Base-by-base conservation (phyloP, 2,888 invertebrate species). In the Apotomis turbidana region DNA sequence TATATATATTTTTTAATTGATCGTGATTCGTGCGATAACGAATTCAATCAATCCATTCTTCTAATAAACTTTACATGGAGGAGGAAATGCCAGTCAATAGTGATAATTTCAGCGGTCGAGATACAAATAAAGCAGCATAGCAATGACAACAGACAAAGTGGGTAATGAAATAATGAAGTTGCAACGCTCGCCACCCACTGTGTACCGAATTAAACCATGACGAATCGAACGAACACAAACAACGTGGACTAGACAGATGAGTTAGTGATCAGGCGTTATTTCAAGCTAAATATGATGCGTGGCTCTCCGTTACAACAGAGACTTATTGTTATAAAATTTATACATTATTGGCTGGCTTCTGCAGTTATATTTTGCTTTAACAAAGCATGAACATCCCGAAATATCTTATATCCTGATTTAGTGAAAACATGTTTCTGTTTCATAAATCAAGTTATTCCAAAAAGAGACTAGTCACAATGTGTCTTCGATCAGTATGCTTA, bases 121-220 rank as follows among this genome's bases (percentile, higher is more conserved):
- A 69, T 61, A 55, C 66, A 72, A 69, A 74, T 71, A 66, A 74
- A 69, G 60, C 49, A 64, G 15, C 57, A 71, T 51, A 52, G 54
- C 55, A 67, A 61, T 57, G 71, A 80, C 76, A 78, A 78, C 76
- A 79, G 76, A 75, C 75, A 77, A 79, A 78, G 77, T 78, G 78
- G 73, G 76, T 79, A 83, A 84, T 85, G 79, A 78, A 81, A 83
- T 80, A 71, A 77, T 75, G 78, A 77, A 76, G 81, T 81, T 80
- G 78, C 84, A 78, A 79, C 80, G 77, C 73, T 74, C 74, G 78
- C 87, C 89, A 86, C 89, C 88, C 87, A 89, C 89, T 76, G 79
- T 74, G 84, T 77, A 82, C 85, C 64, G 78, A 89, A 86, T 86
- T 86, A 88, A 83, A 83, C 75, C 78, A 83, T 87, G 87, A 88